Percentiles rank a stretch among this genome's conserved stretches.
Evolutionary conservation across 2,888 invertebrate genomes (phyloP).

Genomic region (Busseola fusca): DNA sequence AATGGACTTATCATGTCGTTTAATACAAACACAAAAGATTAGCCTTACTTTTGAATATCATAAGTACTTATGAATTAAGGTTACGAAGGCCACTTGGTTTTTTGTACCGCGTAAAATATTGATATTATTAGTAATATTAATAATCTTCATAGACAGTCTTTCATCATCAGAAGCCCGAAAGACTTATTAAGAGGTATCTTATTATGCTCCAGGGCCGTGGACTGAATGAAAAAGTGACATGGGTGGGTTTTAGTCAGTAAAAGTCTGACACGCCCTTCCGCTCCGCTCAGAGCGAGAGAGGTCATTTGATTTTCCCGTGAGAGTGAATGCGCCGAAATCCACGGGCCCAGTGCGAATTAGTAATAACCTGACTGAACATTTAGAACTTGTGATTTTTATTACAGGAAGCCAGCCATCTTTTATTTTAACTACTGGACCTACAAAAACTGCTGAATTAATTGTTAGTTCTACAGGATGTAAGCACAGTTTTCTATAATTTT

Average conservation of each 20-base stretch:
- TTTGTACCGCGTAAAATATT: background rate
- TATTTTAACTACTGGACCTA: background rate
- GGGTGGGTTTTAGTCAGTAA: no score
- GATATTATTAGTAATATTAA: background rate
- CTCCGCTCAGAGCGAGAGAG: no score
- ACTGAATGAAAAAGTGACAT: no score
- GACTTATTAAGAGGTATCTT: no score
- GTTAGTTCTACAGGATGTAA: slow-evolving; percentile 3
- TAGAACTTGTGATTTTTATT: background rate
- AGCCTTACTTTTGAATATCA: background rate
- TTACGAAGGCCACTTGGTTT: background rate
- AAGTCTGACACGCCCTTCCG: no score
- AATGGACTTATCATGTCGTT: background rate
- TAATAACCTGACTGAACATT: background rate
- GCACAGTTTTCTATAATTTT: background rate
- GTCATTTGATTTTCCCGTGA: no score
- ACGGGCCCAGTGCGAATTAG: no score
- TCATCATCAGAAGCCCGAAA: no score
- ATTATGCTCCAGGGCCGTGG: no score
- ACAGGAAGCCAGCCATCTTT: background rate
- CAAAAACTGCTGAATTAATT: background rate
- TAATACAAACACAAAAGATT: background rate
- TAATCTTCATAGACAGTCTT: background rate
- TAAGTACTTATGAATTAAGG: background rate
- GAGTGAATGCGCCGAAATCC: no score